These are phyloP conservation scores for Coronaproctus castanopsis DNA, from an alignment of 2,888 invertebrate species.

Conservation along the genomic window DNA sequence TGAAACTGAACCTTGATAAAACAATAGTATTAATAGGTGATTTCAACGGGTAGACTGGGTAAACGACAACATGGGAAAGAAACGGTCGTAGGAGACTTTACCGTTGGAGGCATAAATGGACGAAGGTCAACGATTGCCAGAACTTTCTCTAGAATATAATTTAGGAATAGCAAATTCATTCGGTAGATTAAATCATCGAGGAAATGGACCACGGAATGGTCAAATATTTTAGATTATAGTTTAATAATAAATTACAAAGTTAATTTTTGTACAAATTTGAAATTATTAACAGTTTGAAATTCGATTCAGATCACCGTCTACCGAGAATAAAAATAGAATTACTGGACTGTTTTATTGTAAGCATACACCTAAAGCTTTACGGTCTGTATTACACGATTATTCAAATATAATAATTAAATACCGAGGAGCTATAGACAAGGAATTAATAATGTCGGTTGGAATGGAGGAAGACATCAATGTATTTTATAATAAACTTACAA, in stretches of 20 bases:
- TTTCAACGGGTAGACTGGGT: background rate
- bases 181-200: background rate
- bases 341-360: background rate
- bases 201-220: background rate
- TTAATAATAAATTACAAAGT: background rate
- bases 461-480: background rate
- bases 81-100: background rate
- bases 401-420: background rate
- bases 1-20: background rate
- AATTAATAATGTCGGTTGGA: background rate
- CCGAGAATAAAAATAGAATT: background rate
- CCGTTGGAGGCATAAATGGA: background rate
- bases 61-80: background rate
- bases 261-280: background rate
- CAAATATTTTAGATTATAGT: background rate
- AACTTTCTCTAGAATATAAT: background rate
- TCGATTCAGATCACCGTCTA: background rate
- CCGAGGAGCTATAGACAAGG: background rate
- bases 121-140: background rate
- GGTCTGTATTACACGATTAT: background rate
- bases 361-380: background rate
- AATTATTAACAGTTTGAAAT: background rate
- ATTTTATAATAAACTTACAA: background rate
- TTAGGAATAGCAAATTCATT: background rate
- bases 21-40: background rate